These are phyloP conservation scores for Nematopogon swammerdamellus DNA, from an alignment of 2,888 invertebrate genomes.

Conservation along the genomic window DNA sequence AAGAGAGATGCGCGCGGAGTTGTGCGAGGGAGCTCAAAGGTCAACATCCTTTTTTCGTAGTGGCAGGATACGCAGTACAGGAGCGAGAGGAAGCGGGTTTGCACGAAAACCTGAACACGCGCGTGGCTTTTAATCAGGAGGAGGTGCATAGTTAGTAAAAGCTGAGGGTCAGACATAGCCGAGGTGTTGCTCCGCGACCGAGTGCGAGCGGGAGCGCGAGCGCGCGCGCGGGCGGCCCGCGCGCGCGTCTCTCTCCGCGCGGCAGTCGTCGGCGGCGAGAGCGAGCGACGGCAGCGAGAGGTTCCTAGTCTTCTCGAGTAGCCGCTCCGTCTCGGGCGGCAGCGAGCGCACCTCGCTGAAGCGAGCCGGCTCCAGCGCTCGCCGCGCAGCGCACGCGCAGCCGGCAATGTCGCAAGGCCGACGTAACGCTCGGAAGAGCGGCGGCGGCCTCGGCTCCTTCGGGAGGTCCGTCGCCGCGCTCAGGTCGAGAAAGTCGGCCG, in stretches of 20 bases:
- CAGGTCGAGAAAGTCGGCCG: too few species aligned
- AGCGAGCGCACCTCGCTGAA: conserved; percentile 35
- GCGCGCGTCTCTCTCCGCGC: conserved; percentile 1
- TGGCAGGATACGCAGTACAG: too few species aligned
- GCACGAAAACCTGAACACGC: too few species aligned
- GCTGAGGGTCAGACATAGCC: conserved; percentile 44
- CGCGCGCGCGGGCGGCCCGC: conserved; percentile 15
- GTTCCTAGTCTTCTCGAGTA: conserved; percentile 34
- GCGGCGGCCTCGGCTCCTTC: background rate
- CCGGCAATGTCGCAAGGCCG: background rate
- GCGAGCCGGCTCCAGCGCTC: conserved; percentile 22
- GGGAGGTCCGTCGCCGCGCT: background rate
- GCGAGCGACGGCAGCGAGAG: conserved; percentile 30
- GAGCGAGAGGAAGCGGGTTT: too few species aligned
- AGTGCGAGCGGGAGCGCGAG: conserved; percentile 16
- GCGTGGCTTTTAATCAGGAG: too few species aligned
- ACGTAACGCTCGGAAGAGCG: conserved; percentile 15
- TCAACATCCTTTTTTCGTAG: too few species aligned
- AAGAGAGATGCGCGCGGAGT: too few species aligned
- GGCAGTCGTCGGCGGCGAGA: background rate
- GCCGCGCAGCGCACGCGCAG: background rate
- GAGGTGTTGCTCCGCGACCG: conserved; percentile 55
- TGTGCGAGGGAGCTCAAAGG: too few species aligned
- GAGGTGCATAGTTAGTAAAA: too few species aligned
- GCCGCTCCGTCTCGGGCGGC: conserved; percentile 32